phyloP scores from a whole-genome alignment of 2,113 vertebrate genomes.

The Lepus europaeus region DNA sequence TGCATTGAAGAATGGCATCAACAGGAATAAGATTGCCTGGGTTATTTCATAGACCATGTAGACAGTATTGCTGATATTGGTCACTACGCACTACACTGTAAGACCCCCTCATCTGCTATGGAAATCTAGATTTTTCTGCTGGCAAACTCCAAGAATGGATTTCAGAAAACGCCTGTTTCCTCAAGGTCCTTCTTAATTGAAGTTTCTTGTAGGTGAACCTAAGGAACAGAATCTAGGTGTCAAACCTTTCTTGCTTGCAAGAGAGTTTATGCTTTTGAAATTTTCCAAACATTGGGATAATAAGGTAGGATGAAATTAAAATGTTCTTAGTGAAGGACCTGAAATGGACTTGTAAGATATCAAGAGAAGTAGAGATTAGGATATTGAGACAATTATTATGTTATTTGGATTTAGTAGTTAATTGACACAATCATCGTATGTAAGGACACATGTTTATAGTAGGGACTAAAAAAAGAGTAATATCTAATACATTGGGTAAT shows the following conservation, averaged over 20 bases:
- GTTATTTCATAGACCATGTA: background rate
- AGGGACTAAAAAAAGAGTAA: background rate
- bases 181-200: background rate
- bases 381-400: background rate
- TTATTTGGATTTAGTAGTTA: slow-evolving; percentile 45
- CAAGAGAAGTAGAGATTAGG: background rate
- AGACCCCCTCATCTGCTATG: background rate
- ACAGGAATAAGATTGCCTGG: background rate
- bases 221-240: background rate
- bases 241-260: background rate
- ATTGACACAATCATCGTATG: background rate
- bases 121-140: background rate
- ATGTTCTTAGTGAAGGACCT: background rate
- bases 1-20: background rate
- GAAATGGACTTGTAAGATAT: background rate
- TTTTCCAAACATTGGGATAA: background rate
- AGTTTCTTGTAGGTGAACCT: background rate
- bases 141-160: background rate
- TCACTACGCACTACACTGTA: background rate
- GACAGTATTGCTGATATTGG: background rate
- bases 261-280: background rate
- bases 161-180: background rate
- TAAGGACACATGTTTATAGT: background rate
- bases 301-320: background rate
- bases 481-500: background rate